A percentile compares a stretch with the other conserved stretches of the same genome.
Evolutionary conservation across 2,113 vertebrate genomes (phyloP).

Genomic region (Diphyllodes magnificus): DNA sequence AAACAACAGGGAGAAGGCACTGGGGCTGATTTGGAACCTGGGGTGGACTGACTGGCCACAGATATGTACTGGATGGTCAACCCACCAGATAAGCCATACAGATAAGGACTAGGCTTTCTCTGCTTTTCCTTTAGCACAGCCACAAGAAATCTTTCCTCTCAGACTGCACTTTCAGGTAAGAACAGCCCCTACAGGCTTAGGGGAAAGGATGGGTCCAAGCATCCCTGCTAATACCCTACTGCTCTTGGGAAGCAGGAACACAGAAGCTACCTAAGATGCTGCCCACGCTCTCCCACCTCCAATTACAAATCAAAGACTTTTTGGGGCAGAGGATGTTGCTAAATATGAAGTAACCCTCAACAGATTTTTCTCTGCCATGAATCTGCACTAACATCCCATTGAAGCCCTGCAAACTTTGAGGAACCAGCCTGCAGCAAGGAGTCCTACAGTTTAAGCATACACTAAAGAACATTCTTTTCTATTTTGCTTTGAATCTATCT

Average conservation of each 20-base stretch:
- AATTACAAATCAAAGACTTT: background rate
- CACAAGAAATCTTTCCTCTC: background rate
- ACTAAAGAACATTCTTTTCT: background rate
- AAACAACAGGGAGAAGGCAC: background rate
- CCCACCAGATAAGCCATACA: background rate
- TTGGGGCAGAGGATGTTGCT: background rate
- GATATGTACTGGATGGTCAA: background rate
- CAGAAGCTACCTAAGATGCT: background rate
- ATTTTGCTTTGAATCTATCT: background rate
- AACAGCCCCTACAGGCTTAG: background rate
- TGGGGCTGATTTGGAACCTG: background rate
- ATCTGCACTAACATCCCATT: accelerated
- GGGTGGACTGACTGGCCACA: background rate
- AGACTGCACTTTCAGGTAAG: background rate
- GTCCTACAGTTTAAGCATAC: background rate
- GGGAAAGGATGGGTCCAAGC: background rate
- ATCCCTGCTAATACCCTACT: too few species aligned
- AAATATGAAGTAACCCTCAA: background rate
- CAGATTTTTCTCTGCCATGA: background rate
- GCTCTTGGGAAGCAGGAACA: background rate
- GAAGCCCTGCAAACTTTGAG: background rate
- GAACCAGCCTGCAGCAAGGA: background rate
- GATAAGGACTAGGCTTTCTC: background rate
- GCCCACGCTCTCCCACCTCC: too few species aligned
- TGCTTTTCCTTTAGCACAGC: background rate